Evolutionary conservation across 2,888 invertebrate species (phyloP).

Genomic region (Cyclophora punctaria): DNA sequence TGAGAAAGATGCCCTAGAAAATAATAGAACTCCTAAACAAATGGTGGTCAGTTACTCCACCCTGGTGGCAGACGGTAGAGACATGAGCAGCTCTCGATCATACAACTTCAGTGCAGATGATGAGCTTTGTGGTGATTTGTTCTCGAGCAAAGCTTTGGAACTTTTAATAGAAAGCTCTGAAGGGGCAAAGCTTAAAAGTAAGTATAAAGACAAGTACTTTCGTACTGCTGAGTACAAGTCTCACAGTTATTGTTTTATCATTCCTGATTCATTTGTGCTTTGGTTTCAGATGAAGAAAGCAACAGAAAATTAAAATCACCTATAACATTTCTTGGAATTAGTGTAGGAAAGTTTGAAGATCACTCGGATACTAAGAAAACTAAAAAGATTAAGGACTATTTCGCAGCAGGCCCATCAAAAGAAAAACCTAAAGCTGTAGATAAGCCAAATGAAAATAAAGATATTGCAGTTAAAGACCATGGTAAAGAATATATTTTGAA

Average conservation of each 20-base stretch:
- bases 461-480: constrained; percentile 9
- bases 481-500: constrained; percentile 46
- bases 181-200: constrained; percentile 52
- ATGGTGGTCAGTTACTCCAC: constrained; percentile 83
- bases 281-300: constrained; percentile 46
- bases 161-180: constrained; percentile 78
- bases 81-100: constrained; percentile 78
- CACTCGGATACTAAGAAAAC: constrained; percentile 65
- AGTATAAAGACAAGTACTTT: background rate
- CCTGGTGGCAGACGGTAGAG: constrained; percentile 69
- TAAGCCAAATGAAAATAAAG: constrained; percentile 17
- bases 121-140: constrained; percentile 79
- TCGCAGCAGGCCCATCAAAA: constrained; percentile 58
- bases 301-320: constrained; percentile 64
- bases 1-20: constrained; percentile 85
- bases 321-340: constrained; percentile 83
- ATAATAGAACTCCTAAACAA: constrained; percentile 85
- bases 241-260: background rate
- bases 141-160: constrained; percentile 79
- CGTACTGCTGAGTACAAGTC: background rate
- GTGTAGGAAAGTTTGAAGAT: constrained; percentile 85
- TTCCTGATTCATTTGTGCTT: background rate
- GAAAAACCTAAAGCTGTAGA: constrained; percentile 24
- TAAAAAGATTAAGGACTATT: constrained; percentile 75
- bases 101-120: constrained; percentile 73